Base-by-base conservation (phyloP, 2,797 vertebrate genomes). In the Eutrigla gurnardus region DNA sequence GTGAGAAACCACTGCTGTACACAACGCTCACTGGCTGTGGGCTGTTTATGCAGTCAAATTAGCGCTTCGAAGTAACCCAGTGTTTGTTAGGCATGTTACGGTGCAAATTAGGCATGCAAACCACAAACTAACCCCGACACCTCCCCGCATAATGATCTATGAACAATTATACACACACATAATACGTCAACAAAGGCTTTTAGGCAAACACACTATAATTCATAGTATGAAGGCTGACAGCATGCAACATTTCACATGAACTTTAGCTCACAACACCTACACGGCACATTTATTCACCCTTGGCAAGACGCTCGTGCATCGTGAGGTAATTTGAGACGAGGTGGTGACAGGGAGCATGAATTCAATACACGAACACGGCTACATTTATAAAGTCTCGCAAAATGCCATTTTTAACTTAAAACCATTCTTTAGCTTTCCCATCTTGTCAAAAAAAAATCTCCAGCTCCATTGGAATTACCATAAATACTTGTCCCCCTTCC, bases 401-500 rank as follows among this genome's bases (percentile, higher is more conserved):
- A 74, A 75, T 67, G 72, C 81, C 69, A 78, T 84, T 79, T 84
- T 84, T 81, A 88, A 80, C 83, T 81, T 50, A 4, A 84, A 79
- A n/a, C 64, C 80, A 70, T 86, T 88, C 76, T 81, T 89, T 70
- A 75, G 81, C 65, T 66, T 79, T 83, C 63, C 77, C 70, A 45
- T 84, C 57, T 32, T 66, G 77, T 84, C 62, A 18, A 71, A 82
- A 78, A 18, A 71, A 82, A 78, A 75, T 82, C 81, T 83, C 70
- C 85, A 57, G 61, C 80, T 86, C 86, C 69, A 83, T 85, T 74
- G 81, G 77, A 88, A 91, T 91, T 82, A 90, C 84, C 85, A 92
- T 93, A 90, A 93, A 91, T 92, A 90, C 82, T 77, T 65, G 78
- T 83, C 76, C 58, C 65, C 65, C 66, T 25, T 82, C 87, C 57